Conservation (phyloP, 2,113 vertebrate genomes). For the Mastomys coucha region DNA sequence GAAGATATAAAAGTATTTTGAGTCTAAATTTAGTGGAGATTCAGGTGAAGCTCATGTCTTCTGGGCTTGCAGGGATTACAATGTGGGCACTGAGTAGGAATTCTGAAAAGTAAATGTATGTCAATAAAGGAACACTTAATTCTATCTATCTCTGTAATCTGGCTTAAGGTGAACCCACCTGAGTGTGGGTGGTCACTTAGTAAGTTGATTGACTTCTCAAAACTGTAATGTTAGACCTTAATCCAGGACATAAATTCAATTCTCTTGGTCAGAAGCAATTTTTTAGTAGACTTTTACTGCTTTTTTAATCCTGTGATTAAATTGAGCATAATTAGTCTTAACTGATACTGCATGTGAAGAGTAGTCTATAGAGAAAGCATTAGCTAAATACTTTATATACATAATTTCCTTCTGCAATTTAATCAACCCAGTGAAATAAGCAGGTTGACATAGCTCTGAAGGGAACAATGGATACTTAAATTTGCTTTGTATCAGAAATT, state of each 20-base stretch:
- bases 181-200: not conserved
- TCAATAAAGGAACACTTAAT: not conserved
- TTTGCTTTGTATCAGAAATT: not conserved
- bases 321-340: not conserved
- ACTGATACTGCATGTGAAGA: not conserved
- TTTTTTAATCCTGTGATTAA: not conserved
- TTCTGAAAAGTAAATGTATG: not conserved
- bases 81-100: no score
- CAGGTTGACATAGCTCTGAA: not conserved
- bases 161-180: no score
- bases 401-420: not conserved
- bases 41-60: not conserved
- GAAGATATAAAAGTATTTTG: not conserved
- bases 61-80: not conserved
- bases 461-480: not conserved
- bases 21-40: fast-evolving
- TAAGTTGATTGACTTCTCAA: not conserved
- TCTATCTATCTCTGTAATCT: not conserved
- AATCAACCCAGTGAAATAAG: not conserved
- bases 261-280: not conserved
- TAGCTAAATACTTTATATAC: not conserved
- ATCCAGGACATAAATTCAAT: not conserved
- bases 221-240: not conserved
- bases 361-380: not conserved
- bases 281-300: not conserved